Percentiles rank a stretch among this genome's conserved stretches.
Evolutionary conservation across 2,113 vertebrate species (phyloP).

Genomic region (Arothron firmamentum): DNA sequence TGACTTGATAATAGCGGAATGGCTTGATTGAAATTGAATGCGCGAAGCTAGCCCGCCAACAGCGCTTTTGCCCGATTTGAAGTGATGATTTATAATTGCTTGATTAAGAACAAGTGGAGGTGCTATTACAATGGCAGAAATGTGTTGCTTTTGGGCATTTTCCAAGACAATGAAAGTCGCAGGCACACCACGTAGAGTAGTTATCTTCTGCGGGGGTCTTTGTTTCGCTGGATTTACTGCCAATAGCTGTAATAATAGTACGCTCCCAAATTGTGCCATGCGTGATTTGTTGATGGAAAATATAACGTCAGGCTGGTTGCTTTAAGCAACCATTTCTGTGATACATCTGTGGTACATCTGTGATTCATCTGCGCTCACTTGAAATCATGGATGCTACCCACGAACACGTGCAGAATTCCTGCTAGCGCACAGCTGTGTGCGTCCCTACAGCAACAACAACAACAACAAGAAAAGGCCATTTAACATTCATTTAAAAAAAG

Average conservation of each 20-base stretch:
- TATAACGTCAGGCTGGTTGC: conserved; percentile 24
- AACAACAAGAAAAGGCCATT: conserved; percentile 32
- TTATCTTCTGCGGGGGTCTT: too few species aligned
- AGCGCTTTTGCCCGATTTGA: conserved; percentile 33
- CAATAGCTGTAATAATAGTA: conserved; percentile 46
- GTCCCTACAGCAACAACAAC: conserved; percentile 48
- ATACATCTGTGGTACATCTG: background rate
- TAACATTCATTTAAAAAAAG: conserved; percentile 47
- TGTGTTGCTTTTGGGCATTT: conserved; percentile 33
- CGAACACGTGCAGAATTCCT: conserved; percentile 25
- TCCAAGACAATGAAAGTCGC: conserved; percentile 60
- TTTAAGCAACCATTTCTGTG: conserved; percentile 27
- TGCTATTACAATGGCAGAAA: conserved; percentile 36
- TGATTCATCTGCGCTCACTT: too few species aligned
- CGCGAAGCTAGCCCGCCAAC: conserved; percentile 41
- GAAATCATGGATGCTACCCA: too few species aligned
- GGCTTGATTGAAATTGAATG: conserved; percentile 38
- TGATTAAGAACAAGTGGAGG: conserved; percentile 34
- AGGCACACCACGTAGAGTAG: conserved; percentile 11
- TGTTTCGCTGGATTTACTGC: conserved; percentile 45
- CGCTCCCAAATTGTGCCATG: conserved; percentile 36
- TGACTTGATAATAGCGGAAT: conserved; percentile 33
- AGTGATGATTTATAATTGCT: conserved; percentile 44
- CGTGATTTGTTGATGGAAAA: conserved; percentile 27
- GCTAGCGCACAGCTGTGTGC: conserved; percentile 29